Evolutionary conservation across 2,113 vertebrate species (phyloP), one percentile per base, ranked within the genome.

Genomic region (Ciconia boyciana): DNA sequence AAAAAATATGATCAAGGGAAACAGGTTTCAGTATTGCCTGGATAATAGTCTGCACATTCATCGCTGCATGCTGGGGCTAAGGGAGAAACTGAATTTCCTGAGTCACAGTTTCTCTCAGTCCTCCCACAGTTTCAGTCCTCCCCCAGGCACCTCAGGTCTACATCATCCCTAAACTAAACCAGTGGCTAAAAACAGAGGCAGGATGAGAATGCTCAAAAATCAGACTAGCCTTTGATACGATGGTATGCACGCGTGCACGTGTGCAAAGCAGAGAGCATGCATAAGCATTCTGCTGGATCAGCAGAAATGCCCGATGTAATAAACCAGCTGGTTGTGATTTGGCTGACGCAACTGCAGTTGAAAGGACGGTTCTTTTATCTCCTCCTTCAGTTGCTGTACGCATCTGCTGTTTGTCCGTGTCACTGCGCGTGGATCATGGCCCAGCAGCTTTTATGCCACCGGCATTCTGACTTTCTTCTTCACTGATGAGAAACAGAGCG

Each of bases 41-140:
- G 66, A 66, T 70, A 95, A 83, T 8, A 81, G 60, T 6, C 83
- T 70, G 79, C 64, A 83, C 39, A 54, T 74, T 86, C 90, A 89
- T n/a, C 20, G 6, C 68, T 19, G 51, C 71, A 58, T 13, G 58
- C 64, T 78, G 58, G 71, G 79, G n/a, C 49, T 81, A 58, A 64
- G 60, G 79, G 64, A 95, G 62, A 39, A 95, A 94, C 88, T 25
- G 7, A 77, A 57, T 88, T 74, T 90, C 96, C 93, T 88, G 92
- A 96, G 92, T 93, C 96, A 96, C 82, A 83, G 92, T 90, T 94
- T 96, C 95, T 95, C 71, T 88, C 44, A 19, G 54, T 93, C 93
- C 75, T 96, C 78, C 87, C 78, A 89, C 81, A 93, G 89, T 85
- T 94, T 94, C 93, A 90, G 74, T 69, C 89, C 78, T 91, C 78